A percentile compares a stretch with the other conserved stretches of the same genome.
These are phyloP conservation scores for Otis tarda DNA, from an alignment of 2,113 vertebrate species.

Conservation along the genomic window DNA sequence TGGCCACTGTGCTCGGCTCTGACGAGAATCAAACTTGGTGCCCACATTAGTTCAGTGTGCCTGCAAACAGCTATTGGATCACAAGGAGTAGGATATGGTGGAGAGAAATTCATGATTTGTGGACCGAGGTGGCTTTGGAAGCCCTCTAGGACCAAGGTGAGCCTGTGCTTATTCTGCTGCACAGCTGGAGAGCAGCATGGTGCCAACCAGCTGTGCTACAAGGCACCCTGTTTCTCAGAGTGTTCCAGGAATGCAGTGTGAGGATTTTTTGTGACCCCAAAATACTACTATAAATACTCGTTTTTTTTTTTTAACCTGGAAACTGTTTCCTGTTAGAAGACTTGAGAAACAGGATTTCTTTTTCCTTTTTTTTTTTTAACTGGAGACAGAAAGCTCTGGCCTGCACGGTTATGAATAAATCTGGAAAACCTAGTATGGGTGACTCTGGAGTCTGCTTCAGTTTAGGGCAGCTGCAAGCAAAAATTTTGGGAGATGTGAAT, in stretches of 20 bases:
- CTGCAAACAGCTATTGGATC: fast-evolving
- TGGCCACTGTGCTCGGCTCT: not conserved
- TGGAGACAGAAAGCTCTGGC: not conserved
- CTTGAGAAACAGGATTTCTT: not conserved
- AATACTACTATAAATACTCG: not conserved
- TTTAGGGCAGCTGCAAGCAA: not conserved
- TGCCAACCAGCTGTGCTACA: not conserved
- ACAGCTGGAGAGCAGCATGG: fast-evolving
- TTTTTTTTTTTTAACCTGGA: not conserved
- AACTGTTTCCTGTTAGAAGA: not conserved
- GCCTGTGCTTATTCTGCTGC: not conserved
- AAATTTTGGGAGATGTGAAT: not conserved
- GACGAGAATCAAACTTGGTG: no score
- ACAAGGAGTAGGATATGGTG: fast-evolving
- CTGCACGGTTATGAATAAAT: not conserved
- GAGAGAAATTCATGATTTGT: not conserved
- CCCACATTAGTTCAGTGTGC: not conserved
- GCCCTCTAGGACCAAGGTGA: not conserved
- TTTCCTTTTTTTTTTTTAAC: not conserved
- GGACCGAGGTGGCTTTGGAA: not conserved
- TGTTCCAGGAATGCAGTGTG: not conserved
- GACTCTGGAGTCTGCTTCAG: not conserved
- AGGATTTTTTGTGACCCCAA: not conserved
- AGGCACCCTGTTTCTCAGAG: fast-evolving
- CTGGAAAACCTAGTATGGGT: not conserved